Conservation (phyloP, 2,113 vertebrate genomes). For the Melanocharis versteri region DNA sequence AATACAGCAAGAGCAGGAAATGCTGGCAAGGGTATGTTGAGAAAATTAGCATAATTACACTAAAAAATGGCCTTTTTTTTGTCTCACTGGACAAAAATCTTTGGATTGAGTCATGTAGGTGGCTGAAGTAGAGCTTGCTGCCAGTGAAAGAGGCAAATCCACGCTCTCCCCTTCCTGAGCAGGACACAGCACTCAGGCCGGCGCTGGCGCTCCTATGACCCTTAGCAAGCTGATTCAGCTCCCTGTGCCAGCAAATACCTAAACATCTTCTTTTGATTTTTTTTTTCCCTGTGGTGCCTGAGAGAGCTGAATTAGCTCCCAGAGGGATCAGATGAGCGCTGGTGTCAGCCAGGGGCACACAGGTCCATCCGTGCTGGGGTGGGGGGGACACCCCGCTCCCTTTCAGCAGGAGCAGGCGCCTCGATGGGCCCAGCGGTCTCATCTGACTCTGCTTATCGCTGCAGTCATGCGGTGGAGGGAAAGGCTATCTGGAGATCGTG, state of each 20-base stretch:
- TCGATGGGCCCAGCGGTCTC: background rate
- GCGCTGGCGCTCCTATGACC: background rate
- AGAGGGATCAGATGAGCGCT: background rate
- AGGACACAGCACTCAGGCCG: background rate
- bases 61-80: background rate
- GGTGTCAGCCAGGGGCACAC: background rate
- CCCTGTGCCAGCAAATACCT: background rate
- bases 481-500: background rate
- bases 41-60: background rate
- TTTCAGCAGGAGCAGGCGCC: background rate
- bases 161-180: background rate
- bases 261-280: background rate
- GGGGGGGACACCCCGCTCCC: background rate
- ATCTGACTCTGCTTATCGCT: background rate
- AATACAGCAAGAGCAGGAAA: background rate
- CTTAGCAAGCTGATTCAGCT: background rate
- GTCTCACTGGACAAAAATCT: background rate
- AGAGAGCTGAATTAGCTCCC: background rate
- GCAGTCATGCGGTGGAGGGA: background rate
- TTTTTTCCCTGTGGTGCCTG: background rate
- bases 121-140: background rate
- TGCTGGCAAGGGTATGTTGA: background rate
- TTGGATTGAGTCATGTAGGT: background rate
- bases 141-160: background rate
- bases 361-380: fast-evolving